phyloP scores from a whole-genome alignment of 2,113 vertebrate species.

The Corythornis cristatus region DNA sequence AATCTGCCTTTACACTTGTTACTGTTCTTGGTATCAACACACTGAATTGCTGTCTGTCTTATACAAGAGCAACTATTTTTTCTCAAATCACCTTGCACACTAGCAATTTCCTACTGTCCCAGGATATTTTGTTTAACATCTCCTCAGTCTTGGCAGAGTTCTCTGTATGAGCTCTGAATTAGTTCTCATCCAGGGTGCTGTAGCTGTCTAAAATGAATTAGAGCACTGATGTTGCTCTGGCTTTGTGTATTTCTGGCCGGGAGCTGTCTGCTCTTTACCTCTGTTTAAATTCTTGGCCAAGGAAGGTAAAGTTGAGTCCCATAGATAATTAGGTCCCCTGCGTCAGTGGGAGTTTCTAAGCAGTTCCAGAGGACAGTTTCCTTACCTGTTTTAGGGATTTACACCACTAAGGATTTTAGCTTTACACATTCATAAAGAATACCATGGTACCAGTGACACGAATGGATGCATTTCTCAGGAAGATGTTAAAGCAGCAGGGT shows the following conservation, averaged over 20 bases:
- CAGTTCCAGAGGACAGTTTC: neutral
- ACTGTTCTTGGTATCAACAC: neutral
- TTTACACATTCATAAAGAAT: neutral
- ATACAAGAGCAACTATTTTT: neutral
- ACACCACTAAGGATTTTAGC: neutral
- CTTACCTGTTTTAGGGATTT: neutral
- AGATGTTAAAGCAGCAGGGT: neutral
- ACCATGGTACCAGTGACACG: neutral
- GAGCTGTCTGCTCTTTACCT: neutral
- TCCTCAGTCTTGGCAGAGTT: neutral
- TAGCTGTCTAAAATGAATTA: neutral
- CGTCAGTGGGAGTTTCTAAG: neutral
- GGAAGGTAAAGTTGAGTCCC: neutral
- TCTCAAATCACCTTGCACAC: neutral
- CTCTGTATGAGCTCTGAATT: neutral
- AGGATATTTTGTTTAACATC: neutral
- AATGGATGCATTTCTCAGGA: accelerated
- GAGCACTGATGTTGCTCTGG: neutral
- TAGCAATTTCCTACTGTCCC: neutral
- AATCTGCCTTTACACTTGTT: neutral
- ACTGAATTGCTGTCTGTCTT: neutral
- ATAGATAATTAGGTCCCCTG: neutral
- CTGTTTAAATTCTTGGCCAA: neutral
- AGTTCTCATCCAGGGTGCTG: neutral
- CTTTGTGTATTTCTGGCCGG: neutral